phyloP scores from a whole-genome alignment of 2,113 vertebrate genomes.

The Monarcha castaneiventris region DNA sequence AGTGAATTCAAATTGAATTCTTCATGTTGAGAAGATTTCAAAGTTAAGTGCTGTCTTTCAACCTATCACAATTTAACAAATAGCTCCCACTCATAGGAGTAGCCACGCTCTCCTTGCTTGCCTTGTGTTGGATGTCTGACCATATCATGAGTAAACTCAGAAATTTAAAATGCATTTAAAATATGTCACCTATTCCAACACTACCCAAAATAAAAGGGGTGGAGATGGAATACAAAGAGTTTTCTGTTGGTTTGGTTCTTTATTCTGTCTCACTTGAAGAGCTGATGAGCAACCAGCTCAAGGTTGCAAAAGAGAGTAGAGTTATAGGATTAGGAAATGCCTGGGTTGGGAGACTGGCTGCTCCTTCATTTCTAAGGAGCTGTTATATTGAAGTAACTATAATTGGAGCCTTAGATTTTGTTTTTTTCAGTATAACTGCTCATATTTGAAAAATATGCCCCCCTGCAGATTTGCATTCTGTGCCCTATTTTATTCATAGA shows the following conservation, averaged over 20 bases:
- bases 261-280: neutral
- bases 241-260: neutral
- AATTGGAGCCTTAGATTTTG: neutral
- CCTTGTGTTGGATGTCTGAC: neutral
- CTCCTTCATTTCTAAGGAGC: neutral
- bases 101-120: neutral
- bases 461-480: neutral
- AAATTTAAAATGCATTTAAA: neutral
- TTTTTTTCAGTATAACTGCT: neutral
- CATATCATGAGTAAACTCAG: neutral
- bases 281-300: neutral
- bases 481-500: neutral
- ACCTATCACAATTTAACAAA: neutral
- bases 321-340: neutral
- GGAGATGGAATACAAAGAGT: neutral
- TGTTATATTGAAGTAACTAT: neutral
- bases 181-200: neutral
- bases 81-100: neutral
- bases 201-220: neutral
- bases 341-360: neutral
- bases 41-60: neutral
- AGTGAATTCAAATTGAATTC: neutral
- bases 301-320: accelerated
- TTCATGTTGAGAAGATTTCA: neutral
- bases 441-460: neutral